Base-by-base conservation (phyloP, 2,797 vertebrate genomes). In the Staurois parvus region DNA sequence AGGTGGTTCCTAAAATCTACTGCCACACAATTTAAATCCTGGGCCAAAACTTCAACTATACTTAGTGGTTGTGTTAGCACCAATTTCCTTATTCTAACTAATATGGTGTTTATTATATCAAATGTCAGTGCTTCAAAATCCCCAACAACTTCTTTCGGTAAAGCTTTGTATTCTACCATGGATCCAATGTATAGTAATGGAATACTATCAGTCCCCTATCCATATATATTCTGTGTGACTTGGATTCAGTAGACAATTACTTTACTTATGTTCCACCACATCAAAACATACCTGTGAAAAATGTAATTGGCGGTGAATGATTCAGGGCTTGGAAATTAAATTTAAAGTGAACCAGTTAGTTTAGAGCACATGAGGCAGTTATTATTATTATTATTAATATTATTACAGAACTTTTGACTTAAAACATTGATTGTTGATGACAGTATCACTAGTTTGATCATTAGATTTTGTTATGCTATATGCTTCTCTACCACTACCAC, bases 171-270 rank as follows among this genome's bases (percentile, higher is more conserved):
- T 85, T 66, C 84, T 76, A 70, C 48, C 66, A 48, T 84, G 56
- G 79, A 45, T 78, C 77, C 40, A 8, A 42, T 42, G 40, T 42
- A 42, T 42, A 42, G 40, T 42, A 9, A 34, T 73, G 40, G 89
- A 1, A 89, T 88, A 56, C 84, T 90, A 68, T 29, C 84, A 15
- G 30, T 85, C 0, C 84, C 78, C 4, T 90, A 90, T 76, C 88
- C 90, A 40, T 91, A 91, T 75, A 88, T 89, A 85, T 45, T 90
- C 2, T 89, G 32, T 19, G 37, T 87, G 24, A 87, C 88, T 19
- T 87, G 0, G 76, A 89, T 59, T 87, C 84, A 30, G 28, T 34
- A 66, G 88, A 88, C 76, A 79, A 78, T 10, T 74, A 42, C 17
- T 90, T 88, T 85, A 76, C 88, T 79, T 85, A 91, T 84, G 83